Percentiles rank a stretch among this genome's conserved stretches.
Conservation (phyloP, 2,888 invertebrate species). For the Sisyra terminalis region DNA sequence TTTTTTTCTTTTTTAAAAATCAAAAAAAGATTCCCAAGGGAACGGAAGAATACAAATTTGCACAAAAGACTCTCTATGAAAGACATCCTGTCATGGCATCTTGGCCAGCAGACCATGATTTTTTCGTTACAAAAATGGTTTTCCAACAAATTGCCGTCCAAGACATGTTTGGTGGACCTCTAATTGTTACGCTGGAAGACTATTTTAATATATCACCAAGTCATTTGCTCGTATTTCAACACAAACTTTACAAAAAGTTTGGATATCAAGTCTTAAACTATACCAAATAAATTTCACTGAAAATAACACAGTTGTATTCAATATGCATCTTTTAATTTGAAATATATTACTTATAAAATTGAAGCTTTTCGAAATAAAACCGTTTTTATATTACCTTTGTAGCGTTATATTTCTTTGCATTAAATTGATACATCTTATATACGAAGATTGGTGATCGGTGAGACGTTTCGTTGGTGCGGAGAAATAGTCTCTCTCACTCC, state of each 20-base stretch:
- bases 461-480: too few species aligned
- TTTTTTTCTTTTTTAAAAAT: neutral
- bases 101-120: conserved; percentile 57
- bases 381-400: too few species aligned
- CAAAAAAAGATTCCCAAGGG: conserved; percentile 28
- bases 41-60: conserved; percentile 37
- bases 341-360: too few species aligned
- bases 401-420: too few species aligned
- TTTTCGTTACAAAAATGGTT: conserved; percentile 62
- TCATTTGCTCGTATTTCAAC: too few species aligned
- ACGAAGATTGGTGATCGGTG: too few species aligned
- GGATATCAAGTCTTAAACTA: conserved; percentile 4
- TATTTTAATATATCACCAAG: conserved; percentile 29
- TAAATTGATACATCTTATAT: too few species aligned
- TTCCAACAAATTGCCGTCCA: conserved; percentile 57
- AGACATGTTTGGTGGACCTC: conserved; percentile 70
- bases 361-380: too few species aligned
- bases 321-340: too few species aligned
- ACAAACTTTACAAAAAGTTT: too few species aligned
- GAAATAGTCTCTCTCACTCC: too few species aligned
- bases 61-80: conserved; percentile 43
- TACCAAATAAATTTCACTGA: conserved; percentile 6
- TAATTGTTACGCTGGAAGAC: conserved; percentile 42
- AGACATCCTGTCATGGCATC: conserved; percentile 53
- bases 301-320: too few species aligned